Evolutionary conservation across 2,797 vertebrate genomes (phyloP), one percentile per base, ranked within the genome.

Genomic region (Acrossocheilus wenchowensis): DNA sequence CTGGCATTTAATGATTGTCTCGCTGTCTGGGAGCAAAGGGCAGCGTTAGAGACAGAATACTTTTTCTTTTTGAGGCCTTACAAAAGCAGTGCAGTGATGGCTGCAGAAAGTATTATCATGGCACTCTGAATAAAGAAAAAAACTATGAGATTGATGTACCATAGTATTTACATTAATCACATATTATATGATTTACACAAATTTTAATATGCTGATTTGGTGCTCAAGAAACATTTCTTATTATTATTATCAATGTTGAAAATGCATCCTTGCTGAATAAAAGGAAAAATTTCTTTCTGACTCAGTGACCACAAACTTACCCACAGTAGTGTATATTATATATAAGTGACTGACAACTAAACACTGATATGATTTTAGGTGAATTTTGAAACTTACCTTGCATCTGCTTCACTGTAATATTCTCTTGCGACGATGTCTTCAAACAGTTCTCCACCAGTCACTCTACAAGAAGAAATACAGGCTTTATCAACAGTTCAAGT

Each of bases 371-470:
- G 17, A 52, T 39, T 62, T 57, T 6, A 60, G 21, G 14, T 15
- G 12, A 21, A 36, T n/a, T 78, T 36, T 36, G 75, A 14, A 75
- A 81, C 91, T 71, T 92, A 99, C 98, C 98, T 99, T 94, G 98
- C 98, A 91, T 99, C 98, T 45, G 98, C 96, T 93, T 99, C 98
- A 89, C 98, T 99, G 95, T 99, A 99, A 94, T 99, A 99, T 92
- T 99, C 98, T 94, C 98, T 95, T 85, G 98, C 98, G 91, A 99
- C 98, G 5, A 99, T 99, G 93, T 99, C 98, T 93, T 99, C 98
- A 93, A 99, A 99, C 89, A 99, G 96, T 92, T 99, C 98, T 86
- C 98, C 98, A 10, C 98, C 98, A 14, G 98, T 99, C 91, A 99
- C 98, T 41, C 98, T 99, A 92, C 62, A 87, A 19, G 17, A 80